Evolutionary conservation across 1,140 invertebrate genomes (phyloP), one percentile per base, ranked within the genome.

Genomic region (Bombus pyrosoma): DNA sequence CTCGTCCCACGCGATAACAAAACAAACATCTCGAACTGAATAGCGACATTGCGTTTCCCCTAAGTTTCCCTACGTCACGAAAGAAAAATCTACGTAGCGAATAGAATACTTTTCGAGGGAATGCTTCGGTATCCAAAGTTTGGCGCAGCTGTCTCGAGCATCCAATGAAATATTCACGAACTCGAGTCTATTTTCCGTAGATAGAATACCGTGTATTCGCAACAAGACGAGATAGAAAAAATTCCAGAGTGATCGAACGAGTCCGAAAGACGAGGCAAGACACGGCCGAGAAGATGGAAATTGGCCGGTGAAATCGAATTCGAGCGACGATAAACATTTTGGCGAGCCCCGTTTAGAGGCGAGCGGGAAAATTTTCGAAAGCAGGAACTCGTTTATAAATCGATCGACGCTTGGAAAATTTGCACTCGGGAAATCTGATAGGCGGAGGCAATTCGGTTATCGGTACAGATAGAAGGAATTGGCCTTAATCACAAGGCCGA

Each of bases 381-480:
- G 47, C 4, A 12, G 43, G 34, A 87, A 86, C 68, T 86, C 41
- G 39, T 77, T 87, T 82, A 74, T 25, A 57, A 57, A 47, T 85
- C 72, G 4, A 87, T 71, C 72, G 57, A 13, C 37, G 53, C 28
- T 66, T 62, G 22, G 41, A 32, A 72, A 77, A 72, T 77, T 77
- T 18, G 53, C 13, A 32, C 32, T 22, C 15, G 53, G 77, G 64
- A 85, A 87, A 85, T 87, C 83, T 77, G 81, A 78, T 69, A 64
- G 83, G 10, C 28, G 53, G 15, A n/a, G 25, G 83, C n/a, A 72
- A 86, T 87, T 57, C 57, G 57, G 41, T 87, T 86, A 86, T 32
- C 77, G 43, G 57, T 47, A 62, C 34, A 62, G 72, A 81, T 13
- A 85, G 83, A 81, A 85, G 76, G 81, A 81, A 87, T 87, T 85